Conservation (phyloP, 2,113 vertebrate species). For the Dipodomys merriami region DNA sequence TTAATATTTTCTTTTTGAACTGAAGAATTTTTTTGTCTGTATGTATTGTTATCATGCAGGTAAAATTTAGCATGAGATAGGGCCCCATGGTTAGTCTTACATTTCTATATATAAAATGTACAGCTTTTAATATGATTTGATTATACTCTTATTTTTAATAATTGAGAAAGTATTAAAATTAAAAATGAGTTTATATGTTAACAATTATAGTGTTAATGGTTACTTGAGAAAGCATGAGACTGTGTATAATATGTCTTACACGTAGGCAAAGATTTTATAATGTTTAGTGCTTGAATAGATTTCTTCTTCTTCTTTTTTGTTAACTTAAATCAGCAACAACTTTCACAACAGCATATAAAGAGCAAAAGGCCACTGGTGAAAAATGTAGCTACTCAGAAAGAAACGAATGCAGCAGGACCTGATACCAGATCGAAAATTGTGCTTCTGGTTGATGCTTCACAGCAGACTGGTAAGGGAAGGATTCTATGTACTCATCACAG, state of each 20-base stretch:
- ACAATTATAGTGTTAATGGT: neutral
- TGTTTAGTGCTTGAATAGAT: slow-evolving; percentile 2
- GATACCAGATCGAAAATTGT: slow-evolving; percentile 94
- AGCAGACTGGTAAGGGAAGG: slow-evolving; percentile 93
- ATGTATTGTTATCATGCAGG: slow-evolving; percentile 20
- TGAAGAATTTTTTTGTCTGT: neutral
- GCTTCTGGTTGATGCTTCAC: slow-evolving; percentile 96
- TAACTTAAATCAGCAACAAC: slow-evolving; percentile 82
- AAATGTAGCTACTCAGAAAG: slow-evolving; percentile 96
- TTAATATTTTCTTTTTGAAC: slow-evolving; percentile 27
- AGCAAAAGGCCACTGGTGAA: slow-evolving; percentile 93
- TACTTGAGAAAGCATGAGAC: slow-evolving; percentile 12
- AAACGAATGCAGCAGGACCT: slow-evolving; percentile 93
- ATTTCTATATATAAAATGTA: slow-evolving; percentile 51
- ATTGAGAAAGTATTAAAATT: slow-evolving; percentile 54
- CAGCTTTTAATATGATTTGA: neutral
- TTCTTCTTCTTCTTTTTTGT: neutral
- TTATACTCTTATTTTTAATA: slow-evolving; percentile 16
- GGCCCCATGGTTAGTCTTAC: slow-evolving; percentile 31
- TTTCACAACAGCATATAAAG: slow-evolving; percentile 89
- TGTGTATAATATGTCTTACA: neutral
- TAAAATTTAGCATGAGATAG: slow-evolving; percentile 39
- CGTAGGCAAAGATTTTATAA: neutral
- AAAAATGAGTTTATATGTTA: slow-evolving; percentile 27
- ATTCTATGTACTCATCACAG: neutral